These are phyloP conservation scores for Rafetus swinhoei DNA, from an alignment of 2,113 vertebrate genomes.

Conservation along the genomic window DNA sequence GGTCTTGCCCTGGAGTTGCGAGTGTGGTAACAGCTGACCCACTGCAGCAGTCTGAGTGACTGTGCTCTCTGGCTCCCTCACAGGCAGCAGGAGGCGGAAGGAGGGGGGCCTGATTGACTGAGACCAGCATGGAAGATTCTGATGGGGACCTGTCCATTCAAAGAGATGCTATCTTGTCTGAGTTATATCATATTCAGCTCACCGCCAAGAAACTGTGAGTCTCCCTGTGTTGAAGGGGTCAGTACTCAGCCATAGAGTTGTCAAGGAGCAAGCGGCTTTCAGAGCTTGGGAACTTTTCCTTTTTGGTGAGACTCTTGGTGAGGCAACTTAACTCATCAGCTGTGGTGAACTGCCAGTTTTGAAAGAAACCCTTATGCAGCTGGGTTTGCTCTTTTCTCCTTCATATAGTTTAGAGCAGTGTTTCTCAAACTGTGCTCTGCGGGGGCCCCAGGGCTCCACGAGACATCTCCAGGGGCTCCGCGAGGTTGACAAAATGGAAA, in stretches of 20 bases:
- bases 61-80: neutral
- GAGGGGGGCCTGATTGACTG: neutral
- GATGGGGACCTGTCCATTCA: neutral
- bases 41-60: neutral
- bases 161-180: conserved; percentile 1
- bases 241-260: fast-evolving
- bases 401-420: neutral
- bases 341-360: neutral
- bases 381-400: neutral
- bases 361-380: fast-evolving
- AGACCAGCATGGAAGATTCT: conserved; percentile 56
- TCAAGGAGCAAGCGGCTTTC: neutral
- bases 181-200: conserved; percentile 2
- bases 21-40: fast-evolving
- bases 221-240: neutral
- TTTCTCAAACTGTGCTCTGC: too few species aligned
- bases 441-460: too few species aligned
- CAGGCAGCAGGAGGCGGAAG: neutral
- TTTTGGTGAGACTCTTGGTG: neutral
- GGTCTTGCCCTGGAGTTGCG: neutral
- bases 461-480: too few species aligned
- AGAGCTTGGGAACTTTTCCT: neutral
- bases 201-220: conserved; percentile 74
- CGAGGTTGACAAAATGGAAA: too few species aligned
- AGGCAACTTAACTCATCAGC: neutral